Conservation (phyloP, 2,888 invertebrate genomes). For the Xylophagus ater region DNA sequence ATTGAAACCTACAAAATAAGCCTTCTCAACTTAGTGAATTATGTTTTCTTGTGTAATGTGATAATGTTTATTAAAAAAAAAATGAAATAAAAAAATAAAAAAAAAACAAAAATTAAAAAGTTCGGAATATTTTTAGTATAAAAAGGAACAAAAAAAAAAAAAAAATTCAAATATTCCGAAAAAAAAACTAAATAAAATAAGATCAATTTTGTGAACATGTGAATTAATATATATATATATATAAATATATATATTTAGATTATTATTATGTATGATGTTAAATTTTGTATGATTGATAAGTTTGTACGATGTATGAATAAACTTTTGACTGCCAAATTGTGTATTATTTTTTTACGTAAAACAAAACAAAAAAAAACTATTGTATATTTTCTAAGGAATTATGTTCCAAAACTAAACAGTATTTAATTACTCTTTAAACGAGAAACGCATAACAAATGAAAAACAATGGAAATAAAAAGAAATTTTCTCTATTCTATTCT, state of each 20-base stretch:
- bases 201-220: slow-evolving; percentile 3
- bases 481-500: too few species aligned
- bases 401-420: too few species aligned
- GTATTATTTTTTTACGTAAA: slow-evolving; percentile 12
- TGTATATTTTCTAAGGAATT: too few species aligned
- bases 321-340: slow-evolving; percentile 13
- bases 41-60: slow-evolving; percentile 12
- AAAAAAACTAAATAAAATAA: slow-evolving; percentile 5
- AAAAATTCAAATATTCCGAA: slow-evolving; percentile 7
- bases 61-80: slow-evolving; percentile 7
- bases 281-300: slow-evolving; percentile 39
- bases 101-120: neutral
- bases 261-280: slow-evolving; percentile 10
- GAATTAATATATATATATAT: too few species aligned
- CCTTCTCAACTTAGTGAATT: slow-evolving; percentile 12
- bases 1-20: slow-evolving; percentile 10
- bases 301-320: slow-evolving; percentile 28
- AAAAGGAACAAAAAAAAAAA: neutral
- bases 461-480: too few species aligned
- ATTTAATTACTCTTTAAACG: too few species aligned
- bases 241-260: too few species aligned
- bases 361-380: too few species aligned
- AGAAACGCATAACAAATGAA: too few species aligned
- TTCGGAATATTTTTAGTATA: neutral
- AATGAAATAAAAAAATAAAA: neutral